Base-by-base conservation (phyloP, 2,888 invertebrate genomes). In the Orthosia gracilis region DNA sequence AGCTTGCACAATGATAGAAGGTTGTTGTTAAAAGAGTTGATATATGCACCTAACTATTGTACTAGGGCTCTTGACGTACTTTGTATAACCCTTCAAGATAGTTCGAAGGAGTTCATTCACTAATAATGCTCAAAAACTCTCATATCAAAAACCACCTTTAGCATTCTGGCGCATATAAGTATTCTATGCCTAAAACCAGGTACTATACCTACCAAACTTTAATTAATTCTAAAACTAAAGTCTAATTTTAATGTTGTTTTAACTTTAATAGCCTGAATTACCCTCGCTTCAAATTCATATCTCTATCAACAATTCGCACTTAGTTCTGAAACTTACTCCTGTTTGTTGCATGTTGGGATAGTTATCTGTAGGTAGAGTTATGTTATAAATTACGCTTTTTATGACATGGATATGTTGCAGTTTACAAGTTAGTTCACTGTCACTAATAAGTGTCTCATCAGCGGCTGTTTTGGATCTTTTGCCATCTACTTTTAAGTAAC, bases 241-340 rank as follows among this genome's bases (percentile, higher is more conserved):
- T 17, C 13, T 13, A 15, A 31, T 31, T 64, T 55, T 64, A 55
- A 55, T 57, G 18, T 18, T 13, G 31, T 0, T 76, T 66, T 21
- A 58, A 59, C 45, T 64, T 58, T 47, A 31, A 65, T 54, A 15
- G 55, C 18, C 54, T n/a, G 40, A 79, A 74, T 79, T 64, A 18
- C 54, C 9, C 15, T 54, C 31, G 50, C 17, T 79, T 67, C 49
- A 75, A 70, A 75, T 80, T 80, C 70, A 80, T 70, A 67, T 59
- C 59, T 54, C 12, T 49, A 52, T 54, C 31, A 63, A n/a, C n/a
- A n/a, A n/a, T 75, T 69, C 15, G 3, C n/a, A 78, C 26, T 61
- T 58, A 45, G 45, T 69, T 55, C 58, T 18, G 21, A 12, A 79
- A 64, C 59, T 23, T 68, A 80, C 15, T 74, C 40, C 4, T 67